phyloP scores from a whole-genome alignment of 2,797 vertebrate genomes.

The Darevskia mixta region DNA sequence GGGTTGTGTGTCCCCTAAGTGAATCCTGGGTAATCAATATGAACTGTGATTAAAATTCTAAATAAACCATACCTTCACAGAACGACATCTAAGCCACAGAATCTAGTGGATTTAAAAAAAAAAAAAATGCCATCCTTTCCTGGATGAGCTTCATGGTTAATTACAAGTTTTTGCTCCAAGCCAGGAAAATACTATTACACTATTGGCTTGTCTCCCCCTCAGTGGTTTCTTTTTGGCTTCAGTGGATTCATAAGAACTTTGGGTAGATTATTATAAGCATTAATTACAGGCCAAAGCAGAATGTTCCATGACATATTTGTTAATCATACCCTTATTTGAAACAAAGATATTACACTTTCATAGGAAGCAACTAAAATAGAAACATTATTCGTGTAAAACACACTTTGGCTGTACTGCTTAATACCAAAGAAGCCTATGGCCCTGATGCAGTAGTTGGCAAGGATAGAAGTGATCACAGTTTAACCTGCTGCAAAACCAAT shows the following conservation, averaged over 20 bases:
- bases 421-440: neutral
- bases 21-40: neutral
- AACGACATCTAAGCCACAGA: slow-evolving; percentile 1
- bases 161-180: slow-evolving; percentile 3
- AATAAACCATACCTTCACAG: neutral
- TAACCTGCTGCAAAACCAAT: neutral
- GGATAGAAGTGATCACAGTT: neutral
- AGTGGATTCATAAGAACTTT: neutral
- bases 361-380: slow-evolving; percentile 7
- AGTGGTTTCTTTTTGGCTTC: slow-evolving; percentile 17
- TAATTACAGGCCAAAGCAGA: slow-evolving; percentile 18
- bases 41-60: neutral
- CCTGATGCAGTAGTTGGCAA: neutral
- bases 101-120: slow-evolving; percentile 8
- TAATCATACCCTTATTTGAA: slow-evolving; percentile 4
- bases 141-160: neutral
- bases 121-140: neutral
- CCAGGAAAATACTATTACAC: slow-evolving; percentile 14
- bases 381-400: neutral
- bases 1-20: neutral
- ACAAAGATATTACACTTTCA: neutral
- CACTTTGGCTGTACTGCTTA: neutral
- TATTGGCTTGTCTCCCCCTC: neutral
- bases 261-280: slow-evolving; percentile 4
- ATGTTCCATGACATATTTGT: slow-evolving; percentile 14